phyloP scores from a whole-genome alignment of 1,140 invertebrate species.

The Aricia agestis region DNA sequence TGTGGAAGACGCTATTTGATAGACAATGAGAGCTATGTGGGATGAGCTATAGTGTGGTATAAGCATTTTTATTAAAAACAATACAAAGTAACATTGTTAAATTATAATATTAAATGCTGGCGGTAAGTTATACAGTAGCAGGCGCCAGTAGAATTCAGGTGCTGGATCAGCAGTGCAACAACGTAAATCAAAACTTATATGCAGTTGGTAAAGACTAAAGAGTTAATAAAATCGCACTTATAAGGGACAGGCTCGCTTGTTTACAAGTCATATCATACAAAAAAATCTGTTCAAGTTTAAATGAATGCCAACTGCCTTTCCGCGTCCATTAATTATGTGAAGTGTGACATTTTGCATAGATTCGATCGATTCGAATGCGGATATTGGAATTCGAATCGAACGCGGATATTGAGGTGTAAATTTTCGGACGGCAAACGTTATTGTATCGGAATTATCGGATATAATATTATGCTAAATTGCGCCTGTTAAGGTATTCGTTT shows the following conservation, averaged over 20 bases:
- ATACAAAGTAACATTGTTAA: too few species aligned
- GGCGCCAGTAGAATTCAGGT: too few species aligned
- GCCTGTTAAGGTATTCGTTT: not conserved
- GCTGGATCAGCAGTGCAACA: too few species aligned
- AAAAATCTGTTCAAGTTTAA: constrained; percentile 1
- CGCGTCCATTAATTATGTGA: not conserved
- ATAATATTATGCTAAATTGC: not conserved
- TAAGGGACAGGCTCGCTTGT: not conserved
- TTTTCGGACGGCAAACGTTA: not conserved
- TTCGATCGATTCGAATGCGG: not conserved
- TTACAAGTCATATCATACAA: not conserved
- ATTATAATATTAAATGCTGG: too few species aligned
- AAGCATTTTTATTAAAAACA: too few species aligned
- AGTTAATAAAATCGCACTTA: not conserved
- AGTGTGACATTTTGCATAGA: constrained; percentile 3
- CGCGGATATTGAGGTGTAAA: not conserved
- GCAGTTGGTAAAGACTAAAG: not conserved
- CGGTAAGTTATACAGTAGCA: too few species aligned
- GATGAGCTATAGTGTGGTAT: too few species aligned
- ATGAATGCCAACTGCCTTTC: not conserved
- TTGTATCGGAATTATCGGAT: not conserved
- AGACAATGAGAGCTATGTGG: too few species aligned
- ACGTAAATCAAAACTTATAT: not conserved
- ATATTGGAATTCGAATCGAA: not conserved
- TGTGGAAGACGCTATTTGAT: too few species aligned